phyloP scores from a whole-genome alignment of 92 coral and sea anemone genomes.

The Muricea muricata region DNA sequence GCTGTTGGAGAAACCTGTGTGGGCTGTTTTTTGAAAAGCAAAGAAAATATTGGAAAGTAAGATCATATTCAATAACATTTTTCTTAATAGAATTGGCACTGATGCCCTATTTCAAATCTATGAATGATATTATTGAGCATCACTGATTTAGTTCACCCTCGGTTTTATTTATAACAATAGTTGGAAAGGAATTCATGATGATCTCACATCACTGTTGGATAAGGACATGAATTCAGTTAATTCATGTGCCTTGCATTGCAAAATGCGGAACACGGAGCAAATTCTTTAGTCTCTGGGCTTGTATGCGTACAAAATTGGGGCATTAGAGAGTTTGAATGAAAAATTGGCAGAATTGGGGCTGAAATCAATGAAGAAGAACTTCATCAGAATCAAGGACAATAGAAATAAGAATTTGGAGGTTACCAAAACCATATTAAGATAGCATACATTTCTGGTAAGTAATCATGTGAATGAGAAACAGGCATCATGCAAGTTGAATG shows the following conservation, averaged over 20 bases:
- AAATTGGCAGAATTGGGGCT: constrained; percentile 63
- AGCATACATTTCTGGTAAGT: constrained; percentile 70
- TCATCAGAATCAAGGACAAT: constrained; percentile 54
- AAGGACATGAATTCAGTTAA: constrained; percentile 60
- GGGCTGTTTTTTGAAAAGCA: background rate
- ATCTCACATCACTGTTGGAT: constrained; percentile 51
- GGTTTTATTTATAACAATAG: no score
- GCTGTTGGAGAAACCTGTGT: background rate
- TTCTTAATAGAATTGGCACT: no score
- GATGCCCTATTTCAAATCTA: no score
- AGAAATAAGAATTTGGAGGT: constrained; percentile 48
- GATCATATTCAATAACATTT: background rate
- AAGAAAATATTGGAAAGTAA: constrained; percentile 20
- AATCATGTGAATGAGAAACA: no score
- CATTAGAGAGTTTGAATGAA: constrained; percentile 54
- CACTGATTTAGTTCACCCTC: no score
- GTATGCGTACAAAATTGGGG: no score
- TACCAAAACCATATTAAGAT: constrained; percentile 60
- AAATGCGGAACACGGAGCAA: constrained; percentile 70
- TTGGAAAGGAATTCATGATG: constrained; percentile 75
- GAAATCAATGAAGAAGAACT: constrained; percentile 56
- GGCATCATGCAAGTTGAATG: no score
- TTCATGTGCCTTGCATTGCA: constrained; percentile 73
- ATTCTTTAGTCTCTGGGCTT: constrained; percentile 52
- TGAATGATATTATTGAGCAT: no score